Evolutionary conservation across 2,888 invertebrate species (phyloP), one percentile per base, ranked within the genome.

Genomic region (Tenthredo mesomela): DNA sequence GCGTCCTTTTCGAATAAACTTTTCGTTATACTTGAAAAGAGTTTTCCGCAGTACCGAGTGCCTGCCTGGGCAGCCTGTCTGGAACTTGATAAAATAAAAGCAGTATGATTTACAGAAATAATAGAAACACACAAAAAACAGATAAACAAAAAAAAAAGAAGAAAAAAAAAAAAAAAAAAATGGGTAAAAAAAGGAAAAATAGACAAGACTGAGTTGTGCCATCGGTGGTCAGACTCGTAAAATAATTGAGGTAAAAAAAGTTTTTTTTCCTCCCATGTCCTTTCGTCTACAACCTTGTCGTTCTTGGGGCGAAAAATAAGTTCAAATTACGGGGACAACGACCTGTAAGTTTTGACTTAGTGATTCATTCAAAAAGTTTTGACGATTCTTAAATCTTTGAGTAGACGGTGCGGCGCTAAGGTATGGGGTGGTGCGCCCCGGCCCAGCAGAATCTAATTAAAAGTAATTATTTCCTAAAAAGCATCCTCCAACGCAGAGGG

Each of bases 391-490:
- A 82, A 82, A 67, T 82, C 82, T 82, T 82, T 70, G 82, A 65
- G 82, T 70, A 37, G 65, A 25, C 47, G 47, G 67, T 12, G 29
- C 37, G 25, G 70, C 67, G 82, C 29, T 9, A 33, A 15, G 58
- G 37, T 9, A 18, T 15, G 77, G 50, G 25, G 43, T 29, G 77
- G 10, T n/a, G 4, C 77, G 75, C 54, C 54, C 61, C 12, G 40
- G 43, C 65, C 43, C 65, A 40, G 50, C n/a, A 47, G 70, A 82
- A 82, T 82, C 82, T 82, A 82, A 82, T 82, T 82, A 82, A 82
- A 82, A 82, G 82, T 82, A 82, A 82, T 82, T 82, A 82, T 82
- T 82, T 82, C 82, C 82, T 82, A 82, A 65, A 82, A 70, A 80
- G 80, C 80, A 80, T 80, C 58, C 58, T 80, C 61, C 58, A 25